These are phyloP conservation scores for Luscinia luscinia DNA, from an alignment of 2,797 vertebrate genomes.

Conservation along the genomic window DNA sequence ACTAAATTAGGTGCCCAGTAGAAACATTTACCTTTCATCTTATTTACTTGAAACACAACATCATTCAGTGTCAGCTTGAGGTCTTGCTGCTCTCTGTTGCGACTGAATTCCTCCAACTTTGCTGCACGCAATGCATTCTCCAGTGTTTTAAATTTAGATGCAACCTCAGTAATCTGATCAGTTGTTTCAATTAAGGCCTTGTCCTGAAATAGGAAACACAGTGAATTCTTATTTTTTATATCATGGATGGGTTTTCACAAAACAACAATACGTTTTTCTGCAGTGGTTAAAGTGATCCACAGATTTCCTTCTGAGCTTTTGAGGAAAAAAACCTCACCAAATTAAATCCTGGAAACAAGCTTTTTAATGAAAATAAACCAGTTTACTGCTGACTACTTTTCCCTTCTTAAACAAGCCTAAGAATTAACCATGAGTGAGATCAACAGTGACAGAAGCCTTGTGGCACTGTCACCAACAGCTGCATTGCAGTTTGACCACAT, in stretches of 20 bases:
- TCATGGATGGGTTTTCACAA: background rate
- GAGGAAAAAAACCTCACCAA: fast-evolving
- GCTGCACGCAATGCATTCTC: slow-evolving; percentile 75
- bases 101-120: slow-evolving; percentile 70
- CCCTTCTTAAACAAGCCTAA: background rate
- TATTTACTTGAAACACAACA: slow-evolving; percentile 72
- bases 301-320: background rate
- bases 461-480: background rate
- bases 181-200: slow-evolving; percentile 84
- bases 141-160: slow-evolving; percentile 76
- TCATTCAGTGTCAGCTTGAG: slow-evolving; percentile 77
- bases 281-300: background rate
- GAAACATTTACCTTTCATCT: slow-evolving; percentile 82
- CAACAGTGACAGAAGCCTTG: background rate
- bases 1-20: background rate
- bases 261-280: background rate
- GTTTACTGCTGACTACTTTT: background rate
- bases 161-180: slow-evolving; percentile 80
- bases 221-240: background rate
- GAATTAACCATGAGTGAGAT: background rate
- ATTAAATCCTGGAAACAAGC: background rate
- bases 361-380: background rate
- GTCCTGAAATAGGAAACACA: slow-evolving; percentile 76
- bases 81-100: slow-evolving; percentile 80
- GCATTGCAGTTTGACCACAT: background rate